phyloP scores from a whole-genome alignment of 2,888 invertebrate species.

The Tipula lateralis region DNA sequence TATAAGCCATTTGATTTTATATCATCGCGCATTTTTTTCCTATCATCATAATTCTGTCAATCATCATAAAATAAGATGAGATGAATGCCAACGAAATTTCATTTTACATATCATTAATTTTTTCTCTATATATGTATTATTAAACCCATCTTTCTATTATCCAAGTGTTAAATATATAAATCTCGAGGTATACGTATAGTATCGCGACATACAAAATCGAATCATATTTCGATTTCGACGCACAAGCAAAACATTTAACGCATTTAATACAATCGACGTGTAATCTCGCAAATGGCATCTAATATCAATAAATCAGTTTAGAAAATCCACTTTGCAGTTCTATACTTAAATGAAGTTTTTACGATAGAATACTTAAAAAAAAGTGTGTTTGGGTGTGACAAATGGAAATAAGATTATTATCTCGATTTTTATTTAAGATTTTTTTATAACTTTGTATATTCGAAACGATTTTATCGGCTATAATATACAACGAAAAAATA shows the following conservation, averaged over 20 bases:
- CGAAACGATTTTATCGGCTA: not conserved
- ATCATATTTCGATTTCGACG: not conserved
- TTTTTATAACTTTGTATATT: not conserved
- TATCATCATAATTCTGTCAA: constrained; percentile 6
- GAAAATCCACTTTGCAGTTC: not conserved
- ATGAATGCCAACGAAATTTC: not conserved
- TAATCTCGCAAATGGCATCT: not conserved
- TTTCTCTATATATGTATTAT: too few species aligned
- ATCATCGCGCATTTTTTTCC: not conserved
- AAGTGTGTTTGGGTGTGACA: not conserved
- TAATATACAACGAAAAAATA: not conserved
- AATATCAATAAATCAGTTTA: not conserved
- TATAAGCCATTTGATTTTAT: not conserved
- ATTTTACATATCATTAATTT: constrained; percentile 14
- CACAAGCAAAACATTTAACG: constrained; percentile 19
- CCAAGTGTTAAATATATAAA: not conserved
- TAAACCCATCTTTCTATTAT: not conserved
- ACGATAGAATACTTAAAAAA: not conserved
- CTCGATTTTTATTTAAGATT: not conserved
- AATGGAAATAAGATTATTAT: constrained; percentile 14
- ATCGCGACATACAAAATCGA: not conserved
- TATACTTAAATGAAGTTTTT: not conserved
- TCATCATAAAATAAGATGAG: not conserved
- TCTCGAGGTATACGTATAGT: not conserved
- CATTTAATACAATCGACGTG: not conserved